Conservation (phyloP, 1,140 invertebrate genomes). For the Mizuhopecten yessoensis region DNA sequence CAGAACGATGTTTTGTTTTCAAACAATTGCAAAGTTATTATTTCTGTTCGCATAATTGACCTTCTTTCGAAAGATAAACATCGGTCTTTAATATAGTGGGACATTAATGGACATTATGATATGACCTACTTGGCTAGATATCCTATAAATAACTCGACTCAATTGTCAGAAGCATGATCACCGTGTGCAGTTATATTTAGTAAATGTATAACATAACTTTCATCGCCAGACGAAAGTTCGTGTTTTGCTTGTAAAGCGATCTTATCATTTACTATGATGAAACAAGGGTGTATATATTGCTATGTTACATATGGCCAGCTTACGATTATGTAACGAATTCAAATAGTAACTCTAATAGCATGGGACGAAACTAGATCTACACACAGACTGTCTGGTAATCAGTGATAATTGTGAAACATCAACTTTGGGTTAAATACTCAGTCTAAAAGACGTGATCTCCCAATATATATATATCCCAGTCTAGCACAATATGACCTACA, state of each 20-base stretch:
- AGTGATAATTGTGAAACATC: neutral
- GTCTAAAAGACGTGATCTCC: neutral
- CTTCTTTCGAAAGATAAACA: no score
- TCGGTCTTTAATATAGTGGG: no score
- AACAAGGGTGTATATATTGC: neutral
- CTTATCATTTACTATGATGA: constrained; percentile 10
- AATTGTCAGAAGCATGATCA: neutral
- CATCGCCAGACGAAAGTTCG: neutral
- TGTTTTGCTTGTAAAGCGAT: neutral
- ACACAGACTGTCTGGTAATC: neutral
- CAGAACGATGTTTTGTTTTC: no score
- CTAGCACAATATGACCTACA: no score
- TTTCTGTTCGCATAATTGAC: no score
- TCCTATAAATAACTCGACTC: neutral
- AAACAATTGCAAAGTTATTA: no score
- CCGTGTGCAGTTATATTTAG: neutral
- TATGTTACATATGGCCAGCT: neutral
- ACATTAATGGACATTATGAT: no score
- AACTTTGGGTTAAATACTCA: neutral
- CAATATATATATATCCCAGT: no score
- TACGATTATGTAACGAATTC: neutral
- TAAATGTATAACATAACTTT: neutral
- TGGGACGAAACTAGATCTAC: neutral
- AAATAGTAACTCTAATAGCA: neutral
- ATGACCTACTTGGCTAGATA: neutral